Conservation (phyloP, 2,113 vertebrate genomes). For the Athene cunicularia region DNA sequence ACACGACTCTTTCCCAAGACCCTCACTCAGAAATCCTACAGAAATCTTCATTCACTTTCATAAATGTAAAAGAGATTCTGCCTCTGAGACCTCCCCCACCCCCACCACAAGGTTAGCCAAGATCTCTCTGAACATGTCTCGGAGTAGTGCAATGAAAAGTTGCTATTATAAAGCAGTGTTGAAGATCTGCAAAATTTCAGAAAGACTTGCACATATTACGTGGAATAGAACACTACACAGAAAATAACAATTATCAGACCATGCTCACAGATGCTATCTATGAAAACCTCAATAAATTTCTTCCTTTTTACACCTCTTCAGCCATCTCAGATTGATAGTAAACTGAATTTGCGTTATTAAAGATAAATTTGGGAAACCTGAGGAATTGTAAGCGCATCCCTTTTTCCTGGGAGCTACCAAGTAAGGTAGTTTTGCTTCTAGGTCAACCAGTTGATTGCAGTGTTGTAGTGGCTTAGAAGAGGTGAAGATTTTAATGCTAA, state of each 20-base stretch:
- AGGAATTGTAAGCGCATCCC: background rate
- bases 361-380: background rate
- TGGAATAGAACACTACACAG: background rate
- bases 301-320: background rate
- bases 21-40: background rate
- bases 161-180: background rate
- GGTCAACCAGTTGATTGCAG: background rate
- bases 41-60: background rate
- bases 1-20: background rate
- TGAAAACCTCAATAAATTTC: fast-evolving
- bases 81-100: fast-evolving
- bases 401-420: background rate
- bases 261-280: background rate
- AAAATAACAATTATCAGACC: background rate
- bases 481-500: background rate
- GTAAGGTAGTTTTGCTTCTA: background rate
- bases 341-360: background rate
- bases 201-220: background rate
- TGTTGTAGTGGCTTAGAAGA: background rate
- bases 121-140: fast-evolving
- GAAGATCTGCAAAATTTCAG: background rate
- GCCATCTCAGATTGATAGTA: background rate
- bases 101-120: background rate
- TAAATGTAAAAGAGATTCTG: background rate
- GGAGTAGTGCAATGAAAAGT: background rate